Percentiles rank a stretch among this genome's conserved stretches.
These are phyloP conservation scores for Neuroterus valhalla DNA, from an alignment of 1,140 invertebrate genomes.

Conservation along the genomic window DNA sequence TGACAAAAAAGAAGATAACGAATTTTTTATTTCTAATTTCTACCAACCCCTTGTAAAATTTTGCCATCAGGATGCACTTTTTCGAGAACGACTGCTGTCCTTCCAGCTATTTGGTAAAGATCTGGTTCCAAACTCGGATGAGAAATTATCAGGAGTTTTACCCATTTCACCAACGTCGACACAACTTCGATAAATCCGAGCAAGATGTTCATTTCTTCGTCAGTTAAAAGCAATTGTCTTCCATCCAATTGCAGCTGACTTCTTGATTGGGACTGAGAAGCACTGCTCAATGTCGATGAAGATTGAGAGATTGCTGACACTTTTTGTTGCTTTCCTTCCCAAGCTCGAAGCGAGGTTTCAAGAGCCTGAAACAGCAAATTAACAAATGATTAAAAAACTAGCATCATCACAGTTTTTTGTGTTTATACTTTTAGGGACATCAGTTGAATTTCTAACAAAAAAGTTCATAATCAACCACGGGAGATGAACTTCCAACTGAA, in stretches of 20 bases:
- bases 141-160: constrained; percentile 82
- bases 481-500: no score
- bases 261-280: constrained; percentile 60
- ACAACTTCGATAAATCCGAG: constrained; percentile 88
- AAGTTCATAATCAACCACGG: no score
- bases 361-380: constrained; percentile 78
- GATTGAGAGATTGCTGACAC: constrained; percentile 68
- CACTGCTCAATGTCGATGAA: constrained; percentile 63
- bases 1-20: constrained; percentile 31
- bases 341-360: constrained; percentile 91
- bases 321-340: constrained; percentile 94
- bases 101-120: constrained; percentile 83
- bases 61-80: constrained; percentile 88
- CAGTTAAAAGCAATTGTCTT: constrained; percentile 70
- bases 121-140: constrained; percentile 81
- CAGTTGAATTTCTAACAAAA: no score
- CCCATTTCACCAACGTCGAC: constrained; percentile 87
- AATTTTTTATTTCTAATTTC: not conserved
- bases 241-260: constrained; percentile 51
- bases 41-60: constrained; percentile 82
- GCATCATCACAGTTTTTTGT: no score
- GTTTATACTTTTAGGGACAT: no score
- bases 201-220: constrained; percentile 85
- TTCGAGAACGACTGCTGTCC: constrained; percentile 84
- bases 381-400: constrained; percentile 12